Conservation (phyloP, 2,113 vertebrate genomes). For the Siphamia tubifer region DNA sequence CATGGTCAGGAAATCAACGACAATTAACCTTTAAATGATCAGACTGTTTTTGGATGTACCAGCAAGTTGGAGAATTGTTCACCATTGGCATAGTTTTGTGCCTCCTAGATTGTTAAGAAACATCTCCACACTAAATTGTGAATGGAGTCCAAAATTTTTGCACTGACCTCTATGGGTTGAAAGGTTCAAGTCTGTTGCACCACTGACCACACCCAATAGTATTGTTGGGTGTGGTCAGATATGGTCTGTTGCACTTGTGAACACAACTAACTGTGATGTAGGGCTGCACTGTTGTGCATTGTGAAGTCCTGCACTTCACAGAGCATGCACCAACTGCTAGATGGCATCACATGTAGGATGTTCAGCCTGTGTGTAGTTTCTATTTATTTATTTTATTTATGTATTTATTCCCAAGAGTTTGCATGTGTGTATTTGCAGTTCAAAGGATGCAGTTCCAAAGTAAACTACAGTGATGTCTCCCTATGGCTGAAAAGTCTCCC, state of each 20-base stretch:
- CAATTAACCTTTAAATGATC: constrained; percentile 41
- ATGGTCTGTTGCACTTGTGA: constrained; percentile 64
- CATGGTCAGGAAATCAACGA: constrained; percentile 72
- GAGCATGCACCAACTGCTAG: constrained; percentile 63
- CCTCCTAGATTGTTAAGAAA: constrained; percentile 62
- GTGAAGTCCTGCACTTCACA: constrained; percentile 63
- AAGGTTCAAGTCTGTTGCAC: constrained; percentile 74
- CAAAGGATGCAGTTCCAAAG: constrained; percentile 50
- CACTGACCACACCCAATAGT: constrained; percentile 59
- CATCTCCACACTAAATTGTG: constrained; percentile 51
- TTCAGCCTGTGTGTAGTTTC: constrained; percentile 46
- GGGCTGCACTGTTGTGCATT: constrained; percentile 55
- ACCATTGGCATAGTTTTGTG: constrained; percentile 66
- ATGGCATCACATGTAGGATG: constrained; percentile 50
- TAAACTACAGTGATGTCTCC: constrained; percentile 40
- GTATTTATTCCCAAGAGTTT: no score
- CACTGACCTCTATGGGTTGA: constrained; percentile 78
- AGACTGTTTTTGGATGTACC: constrained; percentile 58
- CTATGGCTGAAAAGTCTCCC: constrained; percentile 50
- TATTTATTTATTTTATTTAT: no score
- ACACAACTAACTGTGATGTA: constrained; percentile 63
- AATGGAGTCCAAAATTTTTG: constrained; percentile 66
- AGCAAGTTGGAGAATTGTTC: constrained; percentile 76
- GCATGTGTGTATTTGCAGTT: constrained; percentile 62
- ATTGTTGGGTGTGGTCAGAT: constrained; percentile 62